Conservation (phyloP, 2,888 invertebrate genomes). For the Dryobotodes eremita region DNA sequence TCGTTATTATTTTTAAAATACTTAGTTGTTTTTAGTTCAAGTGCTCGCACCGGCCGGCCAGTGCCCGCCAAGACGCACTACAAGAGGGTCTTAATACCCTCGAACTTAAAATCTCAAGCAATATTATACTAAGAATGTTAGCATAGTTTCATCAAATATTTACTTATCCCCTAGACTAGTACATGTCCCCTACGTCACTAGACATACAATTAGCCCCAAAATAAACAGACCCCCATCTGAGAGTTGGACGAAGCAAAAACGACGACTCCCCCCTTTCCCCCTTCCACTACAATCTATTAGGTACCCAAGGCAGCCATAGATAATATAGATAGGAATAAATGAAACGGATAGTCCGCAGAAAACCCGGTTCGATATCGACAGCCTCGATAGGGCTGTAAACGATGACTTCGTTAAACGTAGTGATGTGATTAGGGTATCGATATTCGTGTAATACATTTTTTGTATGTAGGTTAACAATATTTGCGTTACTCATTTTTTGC, state of each 20-base stretch:
- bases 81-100: neutral
- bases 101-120: neutral
- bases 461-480: neutral
- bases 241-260: slow-evolving; percentile 39
- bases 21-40: no score
- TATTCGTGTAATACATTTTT: slow-evolving; percentile 20
- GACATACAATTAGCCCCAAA: slow-evolving; percentile 43
- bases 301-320: slow-evolving; percentile 9
- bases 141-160: neutral
- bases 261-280: neutral
- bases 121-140: neutral
- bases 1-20: no score
- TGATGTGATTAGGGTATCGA: slow-evolving; percentile 55
- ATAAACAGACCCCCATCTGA: slow-evolving; percentile 20
- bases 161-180: neutral
- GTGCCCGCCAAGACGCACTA: no score
- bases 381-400: slow-evolving; percentile 20
- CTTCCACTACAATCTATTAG: slow-evolving; percentile 9
- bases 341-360: neutral
- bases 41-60: no score
- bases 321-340: slow-evolving; percentile 16
- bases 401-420: slow-evolving; percentile 36
- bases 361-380: slow-evolving; percentile 19
- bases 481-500: slow-evolving; percentile 21
- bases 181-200: neutral